These are phyloP conservation scores for Ophiodon elongatus DNA, from an alignment of 2,113 vertebrate genomes.

Conservation along the genomic window DNA sequence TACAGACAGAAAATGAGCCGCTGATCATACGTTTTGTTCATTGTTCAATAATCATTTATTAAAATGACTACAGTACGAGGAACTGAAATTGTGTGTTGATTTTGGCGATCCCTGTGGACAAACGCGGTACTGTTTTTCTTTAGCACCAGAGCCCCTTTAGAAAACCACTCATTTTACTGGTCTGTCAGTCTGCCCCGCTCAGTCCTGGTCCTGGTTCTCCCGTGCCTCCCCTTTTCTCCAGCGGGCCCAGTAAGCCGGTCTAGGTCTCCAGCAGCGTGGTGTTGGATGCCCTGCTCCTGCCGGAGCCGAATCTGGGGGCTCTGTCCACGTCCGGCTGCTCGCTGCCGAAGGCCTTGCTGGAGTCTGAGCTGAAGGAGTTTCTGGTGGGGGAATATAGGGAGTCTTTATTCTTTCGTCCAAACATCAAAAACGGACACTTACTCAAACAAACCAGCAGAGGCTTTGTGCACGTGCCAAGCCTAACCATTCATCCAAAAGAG, in stretches of 20 bases:
- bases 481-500: conserved; percentile 41
- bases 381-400: conserved; percentile 3
- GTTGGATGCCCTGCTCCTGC: background rate
- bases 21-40: conserved; percentile 18
- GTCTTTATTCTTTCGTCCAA: conserved; percentile 50
- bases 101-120: background rate
- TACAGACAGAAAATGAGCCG: background rate
- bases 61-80: background rate
- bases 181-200: background rate
- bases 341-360: background rate
- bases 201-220: background rate
- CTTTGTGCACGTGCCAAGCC: conserved; percentile 57
- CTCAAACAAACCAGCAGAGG: conserved; percentile 47
- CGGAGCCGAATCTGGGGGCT: background rate
- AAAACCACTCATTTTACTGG: background rate
- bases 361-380: background rate
- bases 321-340: no score
- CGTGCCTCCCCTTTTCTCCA: background rate
- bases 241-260: background rate
- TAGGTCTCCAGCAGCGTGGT: background rate
- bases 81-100: background rate
- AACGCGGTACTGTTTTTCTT: background rate
- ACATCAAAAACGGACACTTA: conserved; percentile 41
- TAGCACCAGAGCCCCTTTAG: background rate
- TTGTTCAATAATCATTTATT: conserved; percentile 42